Percentiles rank a stretch among this genome's conserved stretches.
These are phyloP conservation scores for Cerceris ruficornis DNA, from an alignment of 2,888 invertebrate species.

Conservation along the genomic window DNA sequence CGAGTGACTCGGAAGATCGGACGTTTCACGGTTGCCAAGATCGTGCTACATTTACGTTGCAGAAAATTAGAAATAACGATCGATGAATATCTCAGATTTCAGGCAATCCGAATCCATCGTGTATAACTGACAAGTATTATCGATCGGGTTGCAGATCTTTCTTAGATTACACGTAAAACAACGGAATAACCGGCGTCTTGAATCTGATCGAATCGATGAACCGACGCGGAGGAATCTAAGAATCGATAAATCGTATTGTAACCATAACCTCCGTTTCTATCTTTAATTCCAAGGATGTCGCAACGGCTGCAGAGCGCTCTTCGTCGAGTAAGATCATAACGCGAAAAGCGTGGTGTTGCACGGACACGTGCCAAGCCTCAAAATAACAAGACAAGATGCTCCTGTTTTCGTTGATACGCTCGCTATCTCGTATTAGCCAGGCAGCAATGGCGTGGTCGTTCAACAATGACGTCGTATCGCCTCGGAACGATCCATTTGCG, in stretches of 20 bases:
- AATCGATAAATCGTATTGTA: constrained; percentile 16
- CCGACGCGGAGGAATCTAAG: too few species aligned
- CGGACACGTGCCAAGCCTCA: constrained; percentile 53
- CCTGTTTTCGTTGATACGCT: constrained; percentile 34
- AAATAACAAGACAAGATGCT: constrained; percentile 47
- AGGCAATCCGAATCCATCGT: too few species aligned
- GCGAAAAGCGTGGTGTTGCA: constrained; percentile 38
- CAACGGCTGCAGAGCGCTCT: not conserved
- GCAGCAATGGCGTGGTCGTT: constrained; percentile 22
- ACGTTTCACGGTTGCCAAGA: too few species aligned
- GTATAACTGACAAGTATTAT: too few species aligned
- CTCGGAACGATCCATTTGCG: constrained; percentile 54
- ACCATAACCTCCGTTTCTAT: not conserved
- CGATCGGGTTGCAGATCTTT: too few species aligned
- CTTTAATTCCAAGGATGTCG: not conserved
- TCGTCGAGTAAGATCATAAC: constrained; percentile 19
- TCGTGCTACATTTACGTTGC: too few species aligned
- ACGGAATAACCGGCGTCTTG: too few species aligned
- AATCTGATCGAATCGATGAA: too few species aligned
- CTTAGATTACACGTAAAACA: too few species aligned
- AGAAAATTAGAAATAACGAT: too few species aligned
- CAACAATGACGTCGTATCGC: constrained; percentile 51
- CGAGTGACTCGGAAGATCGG: too few species aligned
- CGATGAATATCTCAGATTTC: too few species aligned
- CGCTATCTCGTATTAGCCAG: constrained; percentile 31